Base-by-base conservation (phyloP, 2,888 invertebrate genomes). In the Palloptera scutellata region DNA sequence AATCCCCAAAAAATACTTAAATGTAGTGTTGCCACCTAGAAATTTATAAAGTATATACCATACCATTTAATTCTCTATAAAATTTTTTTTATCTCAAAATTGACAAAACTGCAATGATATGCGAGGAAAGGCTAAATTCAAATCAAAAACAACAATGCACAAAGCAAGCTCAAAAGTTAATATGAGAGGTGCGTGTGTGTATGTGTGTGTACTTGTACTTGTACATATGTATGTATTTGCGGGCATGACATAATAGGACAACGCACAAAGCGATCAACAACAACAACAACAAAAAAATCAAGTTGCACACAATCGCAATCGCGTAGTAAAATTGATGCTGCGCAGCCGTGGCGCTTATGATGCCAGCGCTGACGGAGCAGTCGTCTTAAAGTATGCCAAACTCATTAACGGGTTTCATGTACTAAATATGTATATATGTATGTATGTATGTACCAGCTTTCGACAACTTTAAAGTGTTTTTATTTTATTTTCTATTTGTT, bases 351-450 rank as follows among this genome's bases (percentile, higher is more conserved):
- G 9, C 48, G 42, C 55, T 10, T 30, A 30, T 12, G 19, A 30
- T n/a, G 55, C 13, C 30, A 55, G 20, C 20, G 19, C 20, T 20
- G 48, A 30, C 42, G 54, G 10, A 8, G 55, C 55, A 30, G n/a
- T 30, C 6, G 30, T 30, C 40, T 11, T 41, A 61, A 69, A 53
- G 72, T 72, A 66, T 72, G 72, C 64, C 70, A 68, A 72, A 69
- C 68, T 70, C 43, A 72, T 72, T 70, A 72, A 67, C 67, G 66
- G 57, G 59, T 66, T 71, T 63, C 30, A 52, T n/a, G 30, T 20
- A 52, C 48, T 40, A 12, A 42, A 15, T 52, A 12, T 40, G 40
- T 13, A 17, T 53, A 42, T 19, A 17, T 58, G 41, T 42, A 58
- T 58, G 41, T 51, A 61, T 61, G 53, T 54, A 19, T 40, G 61